Base-by-base conservation (phyloP, 2,113 vertebrate genomes). In the Solenodon paradoxus region DNA sequence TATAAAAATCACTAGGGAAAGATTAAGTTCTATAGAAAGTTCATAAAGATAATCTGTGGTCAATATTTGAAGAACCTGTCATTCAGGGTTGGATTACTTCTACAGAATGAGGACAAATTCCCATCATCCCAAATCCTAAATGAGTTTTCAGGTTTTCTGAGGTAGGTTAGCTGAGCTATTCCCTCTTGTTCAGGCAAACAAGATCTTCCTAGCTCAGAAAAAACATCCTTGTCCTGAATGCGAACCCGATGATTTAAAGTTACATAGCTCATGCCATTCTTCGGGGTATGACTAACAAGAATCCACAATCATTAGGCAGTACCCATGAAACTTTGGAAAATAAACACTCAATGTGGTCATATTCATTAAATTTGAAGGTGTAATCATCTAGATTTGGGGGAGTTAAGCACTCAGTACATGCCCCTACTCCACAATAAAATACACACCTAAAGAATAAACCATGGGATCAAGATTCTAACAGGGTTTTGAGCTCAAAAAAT, bases 1-100 rank as follows among this genome's bases (percentile, higher is more conserved):
- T 9, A 32, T 40, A 68, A 74, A 82, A 40, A 55, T 28, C 28
- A n/a, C 11, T 6, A 75, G 26, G 26, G 55, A 94, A 80, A 89
- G 35, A 22, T 57, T 68, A 90, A 66, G 45, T 12, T 79, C 22
- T 80, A n/a, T 11, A 83, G 26, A 83, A 75, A 79, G 35, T 63
- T 53, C 42, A 28, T 35, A 57, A 89, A 66, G 47, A 68, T 35
- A n/a, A 32, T n/a, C n/a, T 42, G 22, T 84, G 32, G 88, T 83
- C 66, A 95, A 10, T 85, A 49, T 85, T 85, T 88, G 53, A 81
- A 95, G 26, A 24, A 91, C 32, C 63, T 35, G 9, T 96, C 49
- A 17, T 93, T 77, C 22, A 47, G 11, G 9, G 11, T 82, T 78
- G 6, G 42, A 71, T 91, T 47, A 55, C 59, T 88, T n/a, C 26